Evolutionary conservation across 1,140 invertebrate species (phyloP).

Genomic region (Cotesia chilonis): DNA sequence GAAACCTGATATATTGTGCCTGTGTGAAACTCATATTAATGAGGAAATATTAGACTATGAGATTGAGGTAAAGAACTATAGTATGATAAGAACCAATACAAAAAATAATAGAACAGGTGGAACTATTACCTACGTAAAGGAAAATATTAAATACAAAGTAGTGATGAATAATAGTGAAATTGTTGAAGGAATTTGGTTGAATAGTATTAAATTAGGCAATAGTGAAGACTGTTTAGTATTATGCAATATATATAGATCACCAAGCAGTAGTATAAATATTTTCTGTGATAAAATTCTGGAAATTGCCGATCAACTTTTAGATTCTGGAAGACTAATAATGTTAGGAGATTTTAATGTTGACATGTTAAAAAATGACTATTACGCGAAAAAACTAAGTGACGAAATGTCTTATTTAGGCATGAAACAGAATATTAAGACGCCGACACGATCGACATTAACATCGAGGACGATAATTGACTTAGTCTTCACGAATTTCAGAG

Average conservation of each 20-base stretch:
- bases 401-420: conserved; percentile 8
- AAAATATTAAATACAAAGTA: background rate
- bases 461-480: conserved; percentile 28
- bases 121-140: conserved; percentile 11
- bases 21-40: conserved; percentile 25
- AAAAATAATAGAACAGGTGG: conserved; percentile 30
- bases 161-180: background rate
- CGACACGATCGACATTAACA: conserved; percentile 18
- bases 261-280: conserved; percentile 16
- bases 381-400: conserved; percentile 10
- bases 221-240: conserved; percentile 2
- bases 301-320: conserved; percentile 16
- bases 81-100: conserved; percentile 14
- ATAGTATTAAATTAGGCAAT: background rate
- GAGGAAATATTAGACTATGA: conserved; percentile 23
- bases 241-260: conserved; percentile 24
- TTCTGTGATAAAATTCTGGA: conserved; percentile 24
- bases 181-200: conserved; percentile 11
- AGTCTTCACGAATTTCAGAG: conserved; percentile 25
- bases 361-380: conserved; percentile 11
- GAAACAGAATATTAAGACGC: conserved; percentile 24
- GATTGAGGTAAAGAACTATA: conserved; percentile 22
- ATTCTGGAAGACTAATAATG: conserved; percentile 15
- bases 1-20: no score
- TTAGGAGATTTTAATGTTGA: conserved; percentile 9